Base-by-base conservation (phyloP, 1,140 invertebrate genomes). In the Aphaenogaster floridana region DNA sequence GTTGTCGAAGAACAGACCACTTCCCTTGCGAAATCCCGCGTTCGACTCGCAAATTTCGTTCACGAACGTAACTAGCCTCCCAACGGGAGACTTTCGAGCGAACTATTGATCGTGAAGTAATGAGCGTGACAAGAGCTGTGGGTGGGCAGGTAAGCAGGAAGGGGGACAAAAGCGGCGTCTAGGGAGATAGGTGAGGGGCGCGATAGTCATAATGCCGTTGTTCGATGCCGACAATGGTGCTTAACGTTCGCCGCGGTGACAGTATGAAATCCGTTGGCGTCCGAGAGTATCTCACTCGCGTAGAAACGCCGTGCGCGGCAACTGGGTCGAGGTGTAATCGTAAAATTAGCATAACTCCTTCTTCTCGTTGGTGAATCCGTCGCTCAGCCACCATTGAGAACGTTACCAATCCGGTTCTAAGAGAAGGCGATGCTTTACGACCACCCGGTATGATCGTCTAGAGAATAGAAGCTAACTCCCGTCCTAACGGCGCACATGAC, bases 271-370 rank as follows among this genome's bases (percentile, higher is more conserved):
- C 63, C 71, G 66, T 28, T 64, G 45, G 77, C 78, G 34, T n/a
- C 39, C 63, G 48, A 72, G 57, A 79, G 69, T 21, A 8, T 86
- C 64, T 61, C 45, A 45, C 85, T 80, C 81, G 57, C 39, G 57
- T 36, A 48, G 64, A 64, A 78, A 90, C 36, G 52, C 50, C 42
- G 80, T 59, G 85, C 81, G 81, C 64, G 80, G 90, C 78, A 91
- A 91, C 88, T 91, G 64, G 63, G 90, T 80, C 86, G 90, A 79
- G 86, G 84, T 88, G 85, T 81, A 89, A 88, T 92, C 91, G 86
- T 88, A 86, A 90, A 92, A 92, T 92, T 92, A 92, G 86, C 91
- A 92, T 92, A 92, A 91, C 52, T 86, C 61, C 86, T 66, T 42
- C 52, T 63, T 72, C 76, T 88, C 74, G 34, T 52, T 21, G 86